A percentile compares a stretch with the other conserved stretches of the same genome.
Evolutionary conservation across 53 echinoderm and acorn worm genomes (phyloP).

Genomic region (Zoroaster sp.): DNA sequence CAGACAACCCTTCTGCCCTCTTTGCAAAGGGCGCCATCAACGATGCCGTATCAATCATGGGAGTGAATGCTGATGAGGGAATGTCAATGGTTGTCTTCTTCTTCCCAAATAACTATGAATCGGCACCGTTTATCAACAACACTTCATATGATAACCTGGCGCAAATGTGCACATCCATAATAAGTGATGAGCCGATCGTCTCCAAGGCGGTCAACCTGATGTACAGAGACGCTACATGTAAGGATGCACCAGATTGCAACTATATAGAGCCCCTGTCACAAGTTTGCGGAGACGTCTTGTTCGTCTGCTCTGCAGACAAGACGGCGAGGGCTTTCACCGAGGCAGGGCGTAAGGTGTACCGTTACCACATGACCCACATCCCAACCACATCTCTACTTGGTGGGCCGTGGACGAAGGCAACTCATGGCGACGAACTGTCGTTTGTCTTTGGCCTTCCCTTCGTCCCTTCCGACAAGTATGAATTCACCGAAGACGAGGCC

Average conservation of each 20-base stretch:
- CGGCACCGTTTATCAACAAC: neutral
- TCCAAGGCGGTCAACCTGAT: constrained; percentile 8
- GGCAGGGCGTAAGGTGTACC: too few relatives aligned
- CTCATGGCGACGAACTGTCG: too few relatives aligned
- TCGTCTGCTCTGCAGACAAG: neutral
- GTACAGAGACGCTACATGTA: constrained; percentile 16
- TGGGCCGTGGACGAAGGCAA: too few relatives aligned
- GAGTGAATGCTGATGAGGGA: neutral
- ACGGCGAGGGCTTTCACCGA: too few relatives aligned
- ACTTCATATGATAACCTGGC: neutral
- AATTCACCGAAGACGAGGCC: neutral
- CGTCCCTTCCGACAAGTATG: too few relatives aligned
- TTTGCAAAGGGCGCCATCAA: too few relatives aligned
- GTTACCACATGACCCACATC: too few relatives aligned
- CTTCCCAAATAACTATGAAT: neutral
- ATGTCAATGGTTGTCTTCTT: neutral
- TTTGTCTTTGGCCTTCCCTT: too few relatives aligned
- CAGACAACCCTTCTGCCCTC: neutral
- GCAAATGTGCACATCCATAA: neutral
- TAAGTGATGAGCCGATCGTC: neutral
- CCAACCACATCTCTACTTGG: too few relatives aligned
- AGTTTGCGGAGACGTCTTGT: neutral
- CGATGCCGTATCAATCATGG: constrained; percentile 7
- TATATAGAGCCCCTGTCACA: constrained; percentile 7
- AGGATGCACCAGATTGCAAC: constrained; percentile 11